Percentiles rank a stretch among this genome's conserved stretches.
Evolutionary conservation across 2,888 invertebrate genomes (phyloP).

Genomic region (Pilophorus perplexus): DNA sequence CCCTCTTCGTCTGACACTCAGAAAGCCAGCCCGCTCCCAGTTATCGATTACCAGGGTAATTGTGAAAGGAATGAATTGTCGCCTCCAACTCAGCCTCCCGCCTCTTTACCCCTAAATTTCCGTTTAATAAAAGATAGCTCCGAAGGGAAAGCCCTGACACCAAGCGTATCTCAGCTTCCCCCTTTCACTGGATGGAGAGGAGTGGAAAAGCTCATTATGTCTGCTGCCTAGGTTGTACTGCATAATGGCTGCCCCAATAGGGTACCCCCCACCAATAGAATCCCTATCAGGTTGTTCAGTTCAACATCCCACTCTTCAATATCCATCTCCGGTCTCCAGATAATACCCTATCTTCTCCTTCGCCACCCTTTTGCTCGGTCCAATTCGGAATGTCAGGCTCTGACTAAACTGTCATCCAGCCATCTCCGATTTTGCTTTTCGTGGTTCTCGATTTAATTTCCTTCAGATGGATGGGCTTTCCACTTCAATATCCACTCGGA

Average conservation of each 20-base stretch:
- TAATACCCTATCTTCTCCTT: constrained; percentile 22
- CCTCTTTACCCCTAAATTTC: constrained; percentile 38
- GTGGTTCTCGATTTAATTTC: constrained; percentile 27
- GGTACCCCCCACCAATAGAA: constrained; percentile 27
- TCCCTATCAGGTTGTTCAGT: constrained; percentile 37
- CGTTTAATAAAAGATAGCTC: constrained; percentile 38
- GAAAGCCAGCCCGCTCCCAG: too few species aligned
- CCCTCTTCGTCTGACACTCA: too few species aligned
- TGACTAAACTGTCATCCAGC: constrained; percentile 32
- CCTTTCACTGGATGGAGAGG: too few species aligned
- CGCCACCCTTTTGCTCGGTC: constrained; percentile 6
- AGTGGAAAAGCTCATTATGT: constrained; percentile 25
- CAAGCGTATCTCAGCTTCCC: constrained; percentile 29
- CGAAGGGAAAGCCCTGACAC: constrained; percentile 35
- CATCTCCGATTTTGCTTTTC: constrained; percentile 27
- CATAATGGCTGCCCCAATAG: constrained; percentile 33
- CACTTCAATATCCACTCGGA: not conserved
- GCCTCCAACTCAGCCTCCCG: constrained; percentile 23
- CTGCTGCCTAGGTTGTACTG: constrained; percentile 35
- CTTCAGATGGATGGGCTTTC: constrained; percentile 18
- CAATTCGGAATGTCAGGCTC: constrained; percentile 35
- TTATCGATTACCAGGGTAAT: constrained; percentile 36
- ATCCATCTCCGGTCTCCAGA: constrained; percentile 37
- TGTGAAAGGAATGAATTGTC: constrained; percentile 38
- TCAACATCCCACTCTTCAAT: constrained; percentile 38